Evolutionary conservation across 2,888 invertebrate genomes (phyloP).

Genomic region (Drosophila vallismaia): DNA sequence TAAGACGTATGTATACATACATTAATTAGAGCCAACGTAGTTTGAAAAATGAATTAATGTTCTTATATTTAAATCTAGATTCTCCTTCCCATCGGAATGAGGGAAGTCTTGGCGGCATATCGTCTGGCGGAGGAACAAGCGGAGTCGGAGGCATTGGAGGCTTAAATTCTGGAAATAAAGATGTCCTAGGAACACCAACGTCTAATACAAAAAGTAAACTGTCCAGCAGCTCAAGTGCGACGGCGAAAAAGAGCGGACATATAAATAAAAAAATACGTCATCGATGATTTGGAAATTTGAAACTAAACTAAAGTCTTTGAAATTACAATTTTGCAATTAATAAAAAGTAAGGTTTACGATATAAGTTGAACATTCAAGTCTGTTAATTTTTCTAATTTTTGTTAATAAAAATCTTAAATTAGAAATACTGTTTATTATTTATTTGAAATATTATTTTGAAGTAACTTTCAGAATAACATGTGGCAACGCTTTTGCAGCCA

Average conservation of each 20-base stretch:
- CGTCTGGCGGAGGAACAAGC: slow-evolving; percentile 19
- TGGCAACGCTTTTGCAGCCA: background rate
- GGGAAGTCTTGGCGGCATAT: slow-evolving; percentile 20
- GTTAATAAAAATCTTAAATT: background rate
- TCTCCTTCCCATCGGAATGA: slow-evolving; percentile 79
- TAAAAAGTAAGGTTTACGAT: slow-evolving; percentile 23
- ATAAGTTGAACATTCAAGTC: background rate
- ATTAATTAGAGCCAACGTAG: background rate
- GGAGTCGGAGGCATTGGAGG: slow-evolving; percentile 14
- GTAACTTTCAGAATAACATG: background rate
- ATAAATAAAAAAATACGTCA: slow-evolving; percentile 93
- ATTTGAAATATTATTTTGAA: no score
- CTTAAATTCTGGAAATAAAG: slow-evolving; percentile 72
- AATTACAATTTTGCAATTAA: slow-evolving; percentile 29
- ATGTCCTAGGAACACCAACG: slow-evolving; percentile 74
- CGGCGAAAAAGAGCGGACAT: slow-evolving; percentile 88
- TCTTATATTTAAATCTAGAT: slow-evolving; percentile 25
- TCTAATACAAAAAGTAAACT: slow-evolving; percentile 86
- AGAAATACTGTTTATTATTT: no score
- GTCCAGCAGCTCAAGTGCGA: slow-evolving; percentile 82
- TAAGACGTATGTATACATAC: slow-evolving; percentile 1
- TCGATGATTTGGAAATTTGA: slow-evolving; percentile 84
- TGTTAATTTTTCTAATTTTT: background rate
- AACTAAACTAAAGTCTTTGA: slow-evolving; percentile 7
- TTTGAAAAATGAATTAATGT: background rate